Evolutionary conservation across 2,888 invertebrate genomes (phyloP).

Genomic region (Cephonodes hylas): DNA sequence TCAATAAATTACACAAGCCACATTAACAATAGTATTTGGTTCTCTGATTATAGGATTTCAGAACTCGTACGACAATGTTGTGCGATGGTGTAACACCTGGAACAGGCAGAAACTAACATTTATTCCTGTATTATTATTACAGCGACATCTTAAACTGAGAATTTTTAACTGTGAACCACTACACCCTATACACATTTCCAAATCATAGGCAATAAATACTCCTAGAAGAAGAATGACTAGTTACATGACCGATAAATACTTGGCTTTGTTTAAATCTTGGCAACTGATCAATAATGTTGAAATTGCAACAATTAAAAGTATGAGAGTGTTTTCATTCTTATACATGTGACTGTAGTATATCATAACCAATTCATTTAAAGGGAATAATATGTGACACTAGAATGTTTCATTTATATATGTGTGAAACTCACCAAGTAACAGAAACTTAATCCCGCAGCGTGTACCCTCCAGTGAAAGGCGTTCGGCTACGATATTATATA

Average conservation of each 20-base stretch:
- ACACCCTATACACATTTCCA: not conserved
- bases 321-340: not conserved
- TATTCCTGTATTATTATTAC: too few relatives aligned
- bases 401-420: conserved; percentile 15
- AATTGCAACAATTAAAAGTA: not conserved
- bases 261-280: not conserved
- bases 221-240: not conserved
- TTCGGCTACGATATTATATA: conserved; percentile 43
- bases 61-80: conserved; percentile 52
- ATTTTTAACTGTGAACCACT: not conserved
- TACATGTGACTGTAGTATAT: not conserved
- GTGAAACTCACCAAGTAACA: conserved; percentile 63
- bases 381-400: too few relatives aligned
- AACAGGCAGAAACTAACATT: conserved; percentile 17
- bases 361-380: not conserved
- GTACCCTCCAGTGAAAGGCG: conserved; percentile 44
- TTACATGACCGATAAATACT: not conserved
- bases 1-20: conserved; percentile 73
- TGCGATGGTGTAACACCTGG: conserved; percentile 58
- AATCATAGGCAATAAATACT: not conserved
- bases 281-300: not conserved
- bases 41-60: conserved; percentile 62
- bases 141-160: too few relatives aligned
- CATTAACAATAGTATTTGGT: conserved; percentile 77
- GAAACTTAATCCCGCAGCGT: conserved; percentile 56